These are phyloP conservation scores for Ammodramus savannarum DNA, from an alignment of 2,113 vertebrate species.

Conservation along the genomic window DNA sequence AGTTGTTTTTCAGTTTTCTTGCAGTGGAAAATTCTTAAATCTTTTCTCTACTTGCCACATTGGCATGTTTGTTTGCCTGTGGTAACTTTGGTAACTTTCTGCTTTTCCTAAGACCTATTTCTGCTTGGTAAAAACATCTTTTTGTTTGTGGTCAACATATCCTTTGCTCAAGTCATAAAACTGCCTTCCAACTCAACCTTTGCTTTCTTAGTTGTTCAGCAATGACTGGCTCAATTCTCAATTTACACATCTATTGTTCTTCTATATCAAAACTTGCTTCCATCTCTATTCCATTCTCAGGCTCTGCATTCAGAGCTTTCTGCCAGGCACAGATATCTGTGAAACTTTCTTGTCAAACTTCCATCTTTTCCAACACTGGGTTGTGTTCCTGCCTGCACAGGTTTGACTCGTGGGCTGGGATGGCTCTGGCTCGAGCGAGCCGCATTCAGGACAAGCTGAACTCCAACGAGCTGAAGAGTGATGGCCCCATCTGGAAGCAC, in stretches of 20 bases:
- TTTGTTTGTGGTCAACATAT: background rate
- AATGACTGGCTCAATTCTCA: background rate
- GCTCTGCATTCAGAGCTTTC: background rate
- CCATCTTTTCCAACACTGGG: background rate
- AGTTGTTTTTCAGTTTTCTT: background rate
- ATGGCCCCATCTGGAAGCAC: slow-evolving; percentile 95
- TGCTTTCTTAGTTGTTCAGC: background rate
- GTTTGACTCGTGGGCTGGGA: slow-evolving; percentile 98
- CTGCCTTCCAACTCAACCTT: background rate
- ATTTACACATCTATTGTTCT: background rate
- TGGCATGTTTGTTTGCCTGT: background rate
- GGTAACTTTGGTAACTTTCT: background rate
- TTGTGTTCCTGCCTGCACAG: slow-evolving; percentile 49
- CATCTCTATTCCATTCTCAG: background rate
- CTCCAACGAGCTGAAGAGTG: slow-evolving; percentile 94
- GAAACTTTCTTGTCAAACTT: background rate
- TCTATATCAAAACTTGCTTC: background rate
- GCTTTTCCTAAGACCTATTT: background rate
- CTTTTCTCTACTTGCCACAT: background rate
- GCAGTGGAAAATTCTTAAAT: background rate
- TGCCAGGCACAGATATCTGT: background rate
- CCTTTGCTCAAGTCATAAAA: background rate
- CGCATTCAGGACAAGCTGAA: slow-evolving; percentile 98
- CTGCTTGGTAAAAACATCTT: background rate
- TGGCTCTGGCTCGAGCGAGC: slow-evolving; percentile 94